Evolutionary conservation across 2,888 invertebrate species (phyloP), one percentile per base, ranked within the genome.

Genomic region (Gastracanthus pulcherrimus): DNA sequence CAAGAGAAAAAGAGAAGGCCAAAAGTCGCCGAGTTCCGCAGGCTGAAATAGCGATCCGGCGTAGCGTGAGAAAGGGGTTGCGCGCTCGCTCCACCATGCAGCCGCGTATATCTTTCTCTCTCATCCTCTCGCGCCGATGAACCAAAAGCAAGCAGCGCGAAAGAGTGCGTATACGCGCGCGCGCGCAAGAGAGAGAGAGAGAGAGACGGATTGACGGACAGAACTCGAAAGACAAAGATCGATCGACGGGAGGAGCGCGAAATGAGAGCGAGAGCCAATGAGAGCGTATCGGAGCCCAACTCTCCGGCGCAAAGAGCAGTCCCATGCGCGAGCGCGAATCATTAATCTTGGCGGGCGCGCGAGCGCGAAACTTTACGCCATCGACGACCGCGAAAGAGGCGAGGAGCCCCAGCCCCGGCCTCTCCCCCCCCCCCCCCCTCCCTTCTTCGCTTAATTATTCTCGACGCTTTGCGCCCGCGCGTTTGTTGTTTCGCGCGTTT

Each of bases 1-100:
- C n/a, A 55, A 48, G 41, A 26, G 3, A 38, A 34, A 13, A 5
- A 48, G 64, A 80, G n/a, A n/a, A 48, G n/a, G 4, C n/a, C n/a
- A 79, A 83, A 81, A 82, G 82, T 81, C 82, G 76, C 76, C 29
- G 67, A 64, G 62, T 74, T 77, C 84, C 85, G 83, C 82, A 81
- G 66, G 36, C 3, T 16, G 16, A 13, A n/a, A n/a, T 5, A 1
- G 84, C 84, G 83, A 84, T 82, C 82, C 85, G 84, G 83, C 84
- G 83, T 86, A 86, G 85, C 87, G 87, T 87, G 87, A 88, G 87
- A 86, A 84, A 85, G 84, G 85, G 86, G 84, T 85, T 85, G 84
- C 80, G 45, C 60, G 51, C 45, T 7, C 67, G 36, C 45, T 19
- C 26, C n/a, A n/a, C n/a, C n/a, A n/a, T n/a, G n/a, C n/a, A n/a